Evolutionary conservation across 2,113 vertebrate species (phyloP).

Genomic region (Thunnus thynnus): DNA sequence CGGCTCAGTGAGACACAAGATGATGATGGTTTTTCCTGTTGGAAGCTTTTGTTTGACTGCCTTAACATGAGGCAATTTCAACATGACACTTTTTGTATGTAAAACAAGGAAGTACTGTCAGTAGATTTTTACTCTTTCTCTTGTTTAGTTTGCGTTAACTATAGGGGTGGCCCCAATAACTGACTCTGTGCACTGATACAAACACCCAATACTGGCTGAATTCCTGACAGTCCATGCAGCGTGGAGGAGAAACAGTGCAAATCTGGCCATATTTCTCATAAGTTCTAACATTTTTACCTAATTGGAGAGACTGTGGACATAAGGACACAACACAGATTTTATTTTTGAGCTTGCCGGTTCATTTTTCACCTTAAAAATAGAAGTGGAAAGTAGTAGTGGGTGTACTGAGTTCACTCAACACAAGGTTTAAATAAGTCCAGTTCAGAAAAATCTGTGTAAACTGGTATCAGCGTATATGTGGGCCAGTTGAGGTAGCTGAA

Average conservation of each 20-base stretch:
- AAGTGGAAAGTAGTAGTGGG: no score
- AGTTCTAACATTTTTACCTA: background rate
- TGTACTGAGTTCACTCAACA: no score
- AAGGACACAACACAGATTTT: no score
- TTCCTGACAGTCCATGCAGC: background rate
- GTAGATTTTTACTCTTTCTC: background rate
- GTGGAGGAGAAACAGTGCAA: background rate
- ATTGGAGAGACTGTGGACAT: no score
- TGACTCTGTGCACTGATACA: conserved; percentile 5
- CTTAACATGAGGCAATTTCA: conserved; percentile 24
- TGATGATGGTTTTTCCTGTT: background rate
- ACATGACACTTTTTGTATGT: conserved; percentile 5
- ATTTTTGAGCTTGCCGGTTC: no score
- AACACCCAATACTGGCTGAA: background rate
- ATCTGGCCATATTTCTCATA: background rate
- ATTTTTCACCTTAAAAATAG: no score
- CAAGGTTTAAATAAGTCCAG: no score
- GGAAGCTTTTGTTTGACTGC: conserved; percentile 12
- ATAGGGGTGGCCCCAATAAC: background rate
- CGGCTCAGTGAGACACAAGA: background rate
- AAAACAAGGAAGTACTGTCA: background rate
- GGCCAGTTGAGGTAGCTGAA: no score
- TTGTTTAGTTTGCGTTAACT: background rate
- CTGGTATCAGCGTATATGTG: no score
- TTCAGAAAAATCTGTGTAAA: no score